Conservation (phyloP, 2,797 vertebrate genomes). For the Crypturellus tataupa region DNA sequence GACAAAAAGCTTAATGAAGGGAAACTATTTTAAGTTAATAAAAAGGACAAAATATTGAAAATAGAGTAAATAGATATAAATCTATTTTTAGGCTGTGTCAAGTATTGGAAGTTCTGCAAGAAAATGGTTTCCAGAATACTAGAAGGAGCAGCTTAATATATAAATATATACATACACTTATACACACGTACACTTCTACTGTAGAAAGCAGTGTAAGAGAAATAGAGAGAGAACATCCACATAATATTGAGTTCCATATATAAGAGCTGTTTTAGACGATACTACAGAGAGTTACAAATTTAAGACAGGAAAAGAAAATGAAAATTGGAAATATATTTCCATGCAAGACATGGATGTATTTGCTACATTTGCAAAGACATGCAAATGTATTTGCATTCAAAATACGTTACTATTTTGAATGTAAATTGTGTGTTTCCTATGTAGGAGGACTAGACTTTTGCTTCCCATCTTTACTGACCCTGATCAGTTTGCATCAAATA, state of each 20-base stretch:
- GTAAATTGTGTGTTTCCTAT: neutral
- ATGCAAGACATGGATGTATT: neutral
- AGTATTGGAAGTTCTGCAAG: neutral
- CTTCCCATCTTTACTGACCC: neutral
- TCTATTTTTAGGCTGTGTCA: neutral
- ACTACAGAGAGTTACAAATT: neutral
- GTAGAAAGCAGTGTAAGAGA: neutral
- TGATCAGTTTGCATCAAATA: neutral
- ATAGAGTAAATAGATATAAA: neutral
- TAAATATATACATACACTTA: neutral
- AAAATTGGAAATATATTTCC: neutral
- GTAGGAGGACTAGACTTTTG: neutral
- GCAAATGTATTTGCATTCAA: no score
- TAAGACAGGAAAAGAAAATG: neutral
- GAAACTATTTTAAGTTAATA: neutral
- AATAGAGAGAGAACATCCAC: neutral
- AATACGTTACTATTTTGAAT: neutral
- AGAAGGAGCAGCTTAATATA: neutral
- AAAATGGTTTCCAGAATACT: neutral
- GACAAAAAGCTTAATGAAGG: neutral
- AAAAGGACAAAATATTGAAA: neutral
- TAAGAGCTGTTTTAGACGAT: neutral
- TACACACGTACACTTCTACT: accelerated
- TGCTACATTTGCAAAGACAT: no score
- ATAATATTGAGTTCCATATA: neutral